Base-by-base conservation (phyloP, 2,113 vertebrate genomes). In the Microtus montanus region DNA sequence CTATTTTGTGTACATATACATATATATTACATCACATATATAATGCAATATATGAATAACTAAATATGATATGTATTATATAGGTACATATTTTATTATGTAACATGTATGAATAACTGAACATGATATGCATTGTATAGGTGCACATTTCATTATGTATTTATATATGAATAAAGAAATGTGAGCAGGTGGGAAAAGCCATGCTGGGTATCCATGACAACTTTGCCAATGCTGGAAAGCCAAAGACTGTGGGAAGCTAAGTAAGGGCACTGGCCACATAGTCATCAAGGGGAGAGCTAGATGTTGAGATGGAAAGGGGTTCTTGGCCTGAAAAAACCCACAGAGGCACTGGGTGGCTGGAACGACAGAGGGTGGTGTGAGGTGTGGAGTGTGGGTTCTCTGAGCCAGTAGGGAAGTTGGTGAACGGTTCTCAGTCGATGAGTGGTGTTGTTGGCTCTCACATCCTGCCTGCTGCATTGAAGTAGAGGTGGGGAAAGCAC, bases 241-340 rank as follows among this genome's bases (percentile, higher is more conserved):
- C 8, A 41, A 35, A 58, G 20, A 49, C 7, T 12, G 1, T 74
- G 17, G 26, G 77, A 28, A 66, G 26, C 2, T 24, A 35, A 12
- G 49, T 0, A 20, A 1, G 26, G 26, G 4, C 41, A n/a, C 10
- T 2, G 3, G 35, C 26, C 3, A 0, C 14, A 86, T 7, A 35
- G 79, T 30, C 41, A 15, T 4, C 0, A 1, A 14, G 52, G 4
- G 2, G 12, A 58, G n/a, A 3, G n/a, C 12, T n/a, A 73, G 66
- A 87, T 58, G 13, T 0, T 9, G 9, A 8, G 13, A 0, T 30
- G 24, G 20, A 52, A 58, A 38, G 49, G 86, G 33, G 14, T 58
- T 54, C 70, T 41, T 38, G 9, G 49, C 38, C 38, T 13, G 33
- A 87, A 24, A 52, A 2, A n/a, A 24, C 22, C 20, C 41, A 19